Evolutionary conservation across 2,888 invertebrate species (phyloP), one percentile per base, ranked within the genome.

Genomic region (Caenorhabditis angaria): DNA sequence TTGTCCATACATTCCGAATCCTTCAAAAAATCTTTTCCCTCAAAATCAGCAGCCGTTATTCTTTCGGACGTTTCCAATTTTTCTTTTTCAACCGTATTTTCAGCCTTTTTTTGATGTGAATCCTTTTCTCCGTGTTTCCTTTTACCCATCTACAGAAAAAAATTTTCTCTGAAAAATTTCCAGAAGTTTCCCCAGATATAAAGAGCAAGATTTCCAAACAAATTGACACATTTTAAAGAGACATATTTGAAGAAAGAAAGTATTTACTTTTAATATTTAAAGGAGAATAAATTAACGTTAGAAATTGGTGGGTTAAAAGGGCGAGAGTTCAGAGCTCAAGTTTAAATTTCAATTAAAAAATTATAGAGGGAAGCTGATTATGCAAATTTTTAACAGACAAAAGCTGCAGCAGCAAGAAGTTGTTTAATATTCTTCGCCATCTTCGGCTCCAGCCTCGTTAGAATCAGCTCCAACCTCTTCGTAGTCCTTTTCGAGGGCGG

Each of bases 401-500:
- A n/a, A n/a, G n/a, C n/a, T n/a, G n/a, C n/a, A n/a, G n/a, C n/a
- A n/a, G n/a, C n/a, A n/a, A n/a, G n/a, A n/a, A n/a, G n/a, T n/a
- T n/a, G 41, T 3, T 60, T 63, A 70, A 57, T 70, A 70, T 56
- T 70, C 70, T 53, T 70, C 70, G 25, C 35, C 35, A 25, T 80
- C 80, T 24, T 78, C 83, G 59, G 74, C 70, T 27, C 70, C 80
- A 55, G 71, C 74, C 60, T 81, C 81, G 73, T 77, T 78, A 27
- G 76, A 76, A 63, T 81, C 77, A 25, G 72, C 64, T 35, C 69
- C 70, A 61, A 82, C 82, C 77, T 82, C 82, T 56, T 82, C 82
- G 70, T 82, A 82, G 65, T 82, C 83, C 70, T 83, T 83, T 75
- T 83, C 83, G 56, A 83, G 78, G 20, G 83, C 83, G 24, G 83